A percentile compares a stretch with the other conserved stretches of the same genome.
Conservation (phyloP, 2,113 vertebrate species). For the Cyanocitta stelleri region DNA sequence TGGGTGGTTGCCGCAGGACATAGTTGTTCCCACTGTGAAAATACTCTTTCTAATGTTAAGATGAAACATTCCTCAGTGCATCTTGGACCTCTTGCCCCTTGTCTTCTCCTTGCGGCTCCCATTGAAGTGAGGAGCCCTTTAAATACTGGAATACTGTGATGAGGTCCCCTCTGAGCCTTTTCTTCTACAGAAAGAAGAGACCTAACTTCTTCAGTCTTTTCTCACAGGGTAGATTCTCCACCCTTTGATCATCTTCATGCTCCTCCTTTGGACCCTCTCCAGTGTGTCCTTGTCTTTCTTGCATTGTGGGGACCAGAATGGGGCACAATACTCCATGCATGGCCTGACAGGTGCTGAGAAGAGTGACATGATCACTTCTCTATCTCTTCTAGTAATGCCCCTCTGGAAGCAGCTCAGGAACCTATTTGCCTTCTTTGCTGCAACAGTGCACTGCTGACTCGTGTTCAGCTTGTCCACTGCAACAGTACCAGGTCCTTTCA, state of each 20-base stretch:
- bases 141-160: not conserved
- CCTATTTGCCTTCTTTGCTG: not conserved
- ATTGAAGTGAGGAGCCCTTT: not conserved
- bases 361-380: not conserved
- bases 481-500: not conserved
- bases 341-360: not conserved
- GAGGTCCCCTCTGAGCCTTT: not conserved
- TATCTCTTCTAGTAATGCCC: not conserved
- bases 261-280: not conserved
- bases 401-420: not conserved
- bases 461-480: not conserved
- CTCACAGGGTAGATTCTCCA: not conserved
- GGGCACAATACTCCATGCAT: not conserved
- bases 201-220: not conserved
- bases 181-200: not conserved
- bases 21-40: not conserved
- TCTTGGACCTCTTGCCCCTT: not conserved
- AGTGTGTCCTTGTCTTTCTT: not conserved
- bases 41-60: not conserved
- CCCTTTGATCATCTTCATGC: not conserved
- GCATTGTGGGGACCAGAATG: not conserved
- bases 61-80: not conserved
- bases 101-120: not conserved
- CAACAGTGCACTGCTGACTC: not conserved
- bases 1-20: not conserved